Evolutionary conservation across 2,888 invertebrate species (phyloP), one percentile per base, ranked within the genome.

Genomic region (Ophioninae sp.): DNA sequence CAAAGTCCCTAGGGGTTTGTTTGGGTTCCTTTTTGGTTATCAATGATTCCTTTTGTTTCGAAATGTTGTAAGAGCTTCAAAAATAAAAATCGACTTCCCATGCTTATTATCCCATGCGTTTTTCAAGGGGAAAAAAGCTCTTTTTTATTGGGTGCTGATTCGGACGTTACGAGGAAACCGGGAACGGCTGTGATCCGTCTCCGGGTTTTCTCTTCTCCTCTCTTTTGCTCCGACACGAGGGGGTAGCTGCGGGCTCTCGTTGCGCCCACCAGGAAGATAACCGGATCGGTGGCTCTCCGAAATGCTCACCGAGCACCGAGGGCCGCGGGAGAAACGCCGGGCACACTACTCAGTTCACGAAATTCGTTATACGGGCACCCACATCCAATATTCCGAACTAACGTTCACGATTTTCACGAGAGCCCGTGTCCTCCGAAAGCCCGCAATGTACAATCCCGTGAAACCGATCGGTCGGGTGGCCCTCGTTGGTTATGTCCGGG

Each of bases 331-430:
- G 74, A 17, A 67, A 78, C 74, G 68, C 78, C 61, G 72, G 67
- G 81, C 58, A 17, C 30, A 20, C 67, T 13, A 51, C 37, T 64
- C 56, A 77, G 65, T 74, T 77, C 77, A 65, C 78, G 68, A 59
- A 69, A 87, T 84, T 84, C 85, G 87, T 85, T 87, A 91, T 92
- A 91, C 91, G 91, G 91, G 91, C 88, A 88, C 91, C 91, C 88
- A 86, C 88, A 92, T 91, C 87, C 88, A 89, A 88, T 87, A 87
- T 88, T 87, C 88, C 88, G 85, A 90, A 90, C 89, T 90, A 89
- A 90, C 86, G 88, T 87, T 83, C 86, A 76, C 72, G 82, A 67
- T 76, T 83, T 64, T 59, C 75, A 51, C 39, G 22, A 75, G 41
- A 71, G 67, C 41, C 67, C 73, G 68, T 76, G 59, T 72, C 51